Conservation (phyloP, 2,797 vertebrate species). For the Geotria australis region DNA sequence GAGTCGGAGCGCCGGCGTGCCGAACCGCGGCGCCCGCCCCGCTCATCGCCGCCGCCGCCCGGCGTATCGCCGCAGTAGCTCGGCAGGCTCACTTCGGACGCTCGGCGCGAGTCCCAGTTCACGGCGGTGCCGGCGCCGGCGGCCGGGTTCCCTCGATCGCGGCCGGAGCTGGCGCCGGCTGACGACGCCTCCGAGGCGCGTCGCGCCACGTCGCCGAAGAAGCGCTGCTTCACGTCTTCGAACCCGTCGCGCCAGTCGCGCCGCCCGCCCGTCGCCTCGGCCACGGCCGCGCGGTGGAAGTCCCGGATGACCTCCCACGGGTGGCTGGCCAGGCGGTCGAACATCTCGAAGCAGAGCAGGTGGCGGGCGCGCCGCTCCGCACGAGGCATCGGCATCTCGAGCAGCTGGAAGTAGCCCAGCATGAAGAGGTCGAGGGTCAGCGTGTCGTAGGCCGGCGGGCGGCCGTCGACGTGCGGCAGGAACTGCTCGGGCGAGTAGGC, state of each 20-base stretch:
- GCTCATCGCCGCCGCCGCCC: neutral
- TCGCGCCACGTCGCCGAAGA: conserved; percentile 24
- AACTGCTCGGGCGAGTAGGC: conserved; percentile 91
- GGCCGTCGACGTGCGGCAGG: conserved; percentile 37
- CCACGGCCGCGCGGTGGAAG: conserved; percentile 61
- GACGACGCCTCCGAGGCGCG: neutral
- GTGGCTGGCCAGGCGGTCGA: conserved; percentile 56
- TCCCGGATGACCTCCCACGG: conserved; percentile 50
- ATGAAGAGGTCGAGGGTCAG: conserved; percentile 85
- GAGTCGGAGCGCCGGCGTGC: conserved; percentile 8
- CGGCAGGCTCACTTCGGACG: neutral
- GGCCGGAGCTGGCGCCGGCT: neutral
- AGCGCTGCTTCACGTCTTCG: conserved; percentile 45
- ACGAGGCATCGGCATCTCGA: conserved; percentile 71
- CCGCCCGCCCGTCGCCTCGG: conserved; percentile 36
- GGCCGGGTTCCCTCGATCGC: neutral
- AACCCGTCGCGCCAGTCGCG: conserved; percentile 51
- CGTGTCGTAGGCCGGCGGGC: conserved; percentile 33
- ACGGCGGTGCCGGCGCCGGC: neutral
- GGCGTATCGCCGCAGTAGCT: neutral
- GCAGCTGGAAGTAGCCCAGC: conserved; percentile 85
- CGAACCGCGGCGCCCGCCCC: no score
- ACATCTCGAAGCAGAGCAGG: conserved; percentile 90
- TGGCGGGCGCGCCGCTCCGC: conserved; percentile 68
- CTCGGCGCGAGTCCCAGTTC: neutral